Conservation (phyloP, 2,113 vertebrate genomes). For the Triplophysa rosa region DNA sequence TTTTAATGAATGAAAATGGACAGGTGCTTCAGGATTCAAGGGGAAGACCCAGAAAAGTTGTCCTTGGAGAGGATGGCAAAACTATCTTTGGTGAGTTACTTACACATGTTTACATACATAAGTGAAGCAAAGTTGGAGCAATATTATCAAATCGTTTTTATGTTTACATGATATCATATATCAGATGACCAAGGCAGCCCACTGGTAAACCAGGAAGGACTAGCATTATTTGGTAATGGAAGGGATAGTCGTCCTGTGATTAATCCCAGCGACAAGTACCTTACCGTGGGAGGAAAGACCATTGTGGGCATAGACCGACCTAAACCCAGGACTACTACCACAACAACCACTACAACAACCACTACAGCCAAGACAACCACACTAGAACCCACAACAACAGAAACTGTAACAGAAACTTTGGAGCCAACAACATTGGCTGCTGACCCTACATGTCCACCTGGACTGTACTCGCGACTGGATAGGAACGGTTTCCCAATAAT, state of each 20-base stretch:
- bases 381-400: constrained; percentile 60
- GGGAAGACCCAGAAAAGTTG: constrained; percentile 88
- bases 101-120: not conserved
- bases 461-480: constrained; percentile 80
- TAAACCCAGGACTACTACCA: constrained; percentile 72
- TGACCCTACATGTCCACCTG: constrained; percentile 85
- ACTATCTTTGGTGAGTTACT: constrained; percentile 88
- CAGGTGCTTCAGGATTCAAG: constrained; percentile 90
- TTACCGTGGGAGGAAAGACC: constrained; percentile 92
- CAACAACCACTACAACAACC: constrained; percentile 67
- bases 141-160: not conserved
- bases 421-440: constrained; percentile 69
- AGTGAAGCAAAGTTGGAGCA: not conserved
- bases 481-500: constrained; percentile 79
- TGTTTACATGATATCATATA: constrained; percentile 26
- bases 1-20: constrained; percentile 92
- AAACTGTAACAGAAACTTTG: constrained; percentile 67
- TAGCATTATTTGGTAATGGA: constrained; percentile 91
- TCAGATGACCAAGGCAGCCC: constrained; percentile 91
- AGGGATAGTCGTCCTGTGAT: constrained; percentile 88
- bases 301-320: constrained; percentile 85
- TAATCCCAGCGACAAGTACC: constrained; percentile 88
- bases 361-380: constrained; percentile 69
- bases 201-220: constrained; percentile 87
- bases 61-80: constrained; percentile 90